Evolutionary conservation across 1,140 invertebrate genomes (phyloP).

Genomic region (Aphis gossypii): DNA sequence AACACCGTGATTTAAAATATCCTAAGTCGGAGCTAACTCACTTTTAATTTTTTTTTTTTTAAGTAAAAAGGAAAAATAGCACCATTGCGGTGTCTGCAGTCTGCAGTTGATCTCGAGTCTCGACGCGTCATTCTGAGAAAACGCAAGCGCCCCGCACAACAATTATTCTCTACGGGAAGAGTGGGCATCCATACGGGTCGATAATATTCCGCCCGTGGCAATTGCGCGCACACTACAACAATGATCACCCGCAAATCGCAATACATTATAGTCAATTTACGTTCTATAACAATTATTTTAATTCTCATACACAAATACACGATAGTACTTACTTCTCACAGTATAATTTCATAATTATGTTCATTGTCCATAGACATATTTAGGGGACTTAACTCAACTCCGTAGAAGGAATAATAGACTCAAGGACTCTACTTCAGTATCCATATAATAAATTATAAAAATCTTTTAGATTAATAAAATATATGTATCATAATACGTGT

Average conservation of each 20-base stretch:
- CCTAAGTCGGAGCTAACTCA: not conserved
- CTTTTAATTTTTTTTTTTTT: not conserved
- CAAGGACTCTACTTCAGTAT: not conserved
- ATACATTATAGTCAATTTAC: not conserved
- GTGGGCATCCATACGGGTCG: constrained; percentile 17
- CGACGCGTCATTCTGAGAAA: not conserved
- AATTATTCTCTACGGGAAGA: not conserved
- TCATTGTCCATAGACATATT: too few species aligned
- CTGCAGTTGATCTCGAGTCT: not conserved
- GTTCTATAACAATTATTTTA: constrained; percentile 1
- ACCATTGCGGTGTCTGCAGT: not conserved
- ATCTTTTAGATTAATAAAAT: not conserved
- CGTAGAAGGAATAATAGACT: not conserved
- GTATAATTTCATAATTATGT: not conserved
- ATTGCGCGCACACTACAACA: constrained; percentile 1
- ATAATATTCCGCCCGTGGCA: constrained; percentile 49
- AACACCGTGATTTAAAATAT: not conserved
- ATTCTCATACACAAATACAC: not conserved
- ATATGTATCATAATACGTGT: not conserved
- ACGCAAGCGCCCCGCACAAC: constrained; percentile 41
- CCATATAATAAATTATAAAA: not conserved
- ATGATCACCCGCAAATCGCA: constrained; percentile 42
- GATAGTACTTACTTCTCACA: not conserved
- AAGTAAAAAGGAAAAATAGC: not conserved
- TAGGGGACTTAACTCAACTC: not conserved